phyloP scores from a whole-genome alignment of 2,888 invertebrate genomes.

The Polydrusus pterygomalis region DNA sequence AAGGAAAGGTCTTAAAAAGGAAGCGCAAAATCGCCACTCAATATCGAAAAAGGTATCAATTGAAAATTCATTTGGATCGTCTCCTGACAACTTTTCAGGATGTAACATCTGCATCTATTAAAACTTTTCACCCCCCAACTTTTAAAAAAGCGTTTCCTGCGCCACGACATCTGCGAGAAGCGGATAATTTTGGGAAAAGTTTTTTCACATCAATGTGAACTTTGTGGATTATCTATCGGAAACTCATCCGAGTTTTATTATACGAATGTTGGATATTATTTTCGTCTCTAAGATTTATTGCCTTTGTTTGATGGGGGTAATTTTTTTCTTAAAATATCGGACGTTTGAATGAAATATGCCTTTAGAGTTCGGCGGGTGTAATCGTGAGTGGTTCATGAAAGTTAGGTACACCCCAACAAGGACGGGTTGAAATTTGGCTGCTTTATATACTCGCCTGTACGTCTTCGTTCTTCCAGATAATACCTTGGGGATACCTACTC shows the following conservation, averaged over 20 bases:
- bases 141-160: conserved; percentile 40
- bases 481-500: too few species aligned
- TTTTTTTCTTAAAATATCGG: conserved; percentile 9
- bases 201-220: conserved; percentile 19
- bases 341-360: too few species aligned
- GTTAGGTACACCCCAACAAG: too few species aligned
- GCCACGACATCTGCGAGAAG: conserved; percentile 23
- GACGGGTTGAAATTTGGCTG: too few species aligned
- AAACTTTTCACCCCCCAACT: conserved; percentile 39
- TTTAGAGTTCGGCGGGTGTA: too few species aligned
- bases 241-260: conserved; percentile 11
- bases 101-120: conserved; percentile 54
- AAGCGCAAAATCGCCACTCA: not conserved
- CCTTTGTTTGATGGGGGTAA: conserved; percentile 3
- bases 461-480: too few species aligned
- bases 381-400: too few species aligned
- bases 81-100: conserved; percentile 33
- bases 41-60: conserved; percentile 26
- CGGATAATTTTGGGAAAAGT: conserved; percentile 25
- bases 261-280: conserved; percentile 16
- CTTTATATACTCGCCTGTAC: too few species aligned
- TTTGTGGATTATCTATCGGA: conserved; percentile 19
- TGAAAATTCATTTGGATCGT: conserved; percentile 49
- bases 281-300: conserved; percentile 17
- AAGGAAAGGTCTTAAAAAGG: too few species aligned